These are phyloP conservation scores for Sylvicapra grimmia DNA, from an alignment of 2,113 vertebrate genomes.

Conservation along the genomic window DNA sequence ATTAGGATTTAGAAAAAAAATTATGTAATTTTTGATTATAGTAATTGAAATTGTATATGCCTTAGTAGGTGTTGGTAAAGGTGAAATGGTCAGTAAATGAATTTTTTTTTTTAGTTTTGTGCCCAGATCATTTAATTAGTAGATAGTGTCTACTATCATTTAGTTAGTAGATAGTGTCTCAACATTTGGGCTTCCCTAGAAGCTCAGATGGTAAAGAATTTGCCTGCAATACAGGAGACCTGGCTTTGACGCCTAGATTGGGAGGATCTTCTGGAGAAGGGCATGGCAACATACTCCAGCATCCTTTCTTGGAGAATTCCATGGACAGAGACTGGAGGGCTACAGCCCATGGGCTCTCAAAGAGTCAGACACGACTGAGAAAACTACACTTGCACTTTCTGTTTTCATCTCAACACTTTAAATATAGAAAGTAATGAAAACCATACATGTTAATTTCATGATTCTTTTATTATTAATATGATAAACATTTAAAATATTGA, in stretches of 20 bases:
- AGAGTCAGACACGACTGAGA: background rate
- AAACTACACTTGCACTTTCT: background rate
- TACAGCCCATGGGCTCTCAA: background rate
- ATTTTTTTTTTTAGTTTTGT: background rate
- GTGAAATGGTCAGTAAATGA: background rate
- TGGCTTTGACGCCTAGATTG: background rate
- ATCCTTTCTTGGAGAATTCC: background rate
- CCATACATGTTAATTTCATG: background rate
- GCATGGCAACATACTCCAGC: background rate
- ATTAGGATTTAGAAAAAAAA: background rate
- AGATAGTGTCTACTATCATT: background rate
- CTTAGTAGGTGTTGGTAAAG: background rate
- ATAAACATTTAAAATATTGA: background rate
- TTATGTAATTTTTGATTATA: background rate
- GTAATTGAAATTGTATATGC: background rate
- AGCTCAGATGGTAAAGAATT: background rate
- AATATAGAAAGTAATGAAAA: background rate
- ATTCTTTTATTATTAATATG: background rate
- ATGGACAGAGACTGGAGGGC: background rate
- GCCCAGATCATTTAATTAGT: background rate
- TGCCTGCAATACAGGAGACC: background rate
- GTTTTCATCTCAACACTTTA: background rate
- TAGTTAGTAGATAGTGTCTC: background rate
- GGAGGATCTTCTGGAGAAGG: background rate
- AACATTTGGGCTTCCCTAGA: background rate